phyloP scores from a whole-genome alignment of 2,797 vertebrate genomes.

The Pteronotus mesoamericanus region DNA sequence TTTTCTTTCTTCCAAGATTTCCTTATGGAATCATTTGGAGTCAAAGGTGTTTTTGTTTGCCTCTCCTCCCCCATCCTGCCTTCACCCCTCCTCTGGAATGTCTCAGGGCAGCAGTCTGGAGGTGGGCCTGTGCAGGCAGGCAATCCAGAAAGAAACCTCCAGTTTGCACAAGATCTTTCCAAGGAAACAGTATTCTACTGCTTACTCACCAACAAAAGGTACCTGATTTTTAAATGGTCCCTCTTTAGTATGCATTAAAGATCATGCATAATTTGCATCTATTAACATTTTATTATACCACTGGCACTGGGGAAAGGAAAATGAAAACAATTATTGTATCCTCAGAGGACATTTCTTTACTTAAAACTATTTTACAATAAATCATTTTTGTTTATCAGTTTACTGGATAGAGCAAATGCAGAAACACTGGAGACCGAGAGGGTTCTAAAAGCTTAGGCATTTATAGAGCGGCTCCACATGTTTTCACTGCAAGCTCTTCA shows the following conservation, averaged over 20 bases:
- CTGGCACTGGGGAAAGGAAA: slow-evolving; percentile 77
- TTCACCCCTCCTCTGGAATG: slow-evolving; percentile 59
- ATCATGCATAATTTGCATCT: slow-evolving; percentile 86
- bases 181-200: slow-evolving; percentile 70
- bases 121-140: slow-evolving; percentile 57
- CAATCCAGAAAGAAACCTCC: slow-evolving; percentile 29
- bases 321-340: slow-evolving; percentile 83
- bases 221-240: slow-evolving; percentile 76
- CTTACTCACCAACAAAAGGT: slow-evolving; percentile 75
- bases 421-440: slow-evolving; percentile 69
- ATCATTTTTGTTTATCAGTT: slow-evolving; percentile 77
- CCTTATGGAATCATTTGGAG: slow-evolving; percentile 79
- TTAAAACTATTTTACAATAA: slow-evolving; percentile 81
- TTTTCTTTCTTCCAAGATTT: slow-evolving; percentile 79
- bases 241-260: slow-evolving; percentile 84
- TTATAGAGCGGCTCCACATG: slow-evolving; percentile 61
- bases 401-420: slow-evolving; percentile 65
- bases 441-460: slow-evolving; percentile 74
- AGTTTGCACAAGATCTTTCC: slow-evolving; percentile 57
- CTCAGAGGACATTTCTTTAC: slow-evolving; percentile 81
- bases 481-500: slow-evolving; percentile 66
- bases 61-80: background rate
- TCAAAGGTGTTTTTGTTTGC: slow-evolving; percentile 73
- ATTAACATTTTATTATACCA: slow-evolving; percentile 87
- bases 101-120: slow-evolving; percentile 59